Evolutionary conservation across 2,888 invertebrate genomes (phyloP).

Genomic region (Falcaria lacertinaria): DNA sequence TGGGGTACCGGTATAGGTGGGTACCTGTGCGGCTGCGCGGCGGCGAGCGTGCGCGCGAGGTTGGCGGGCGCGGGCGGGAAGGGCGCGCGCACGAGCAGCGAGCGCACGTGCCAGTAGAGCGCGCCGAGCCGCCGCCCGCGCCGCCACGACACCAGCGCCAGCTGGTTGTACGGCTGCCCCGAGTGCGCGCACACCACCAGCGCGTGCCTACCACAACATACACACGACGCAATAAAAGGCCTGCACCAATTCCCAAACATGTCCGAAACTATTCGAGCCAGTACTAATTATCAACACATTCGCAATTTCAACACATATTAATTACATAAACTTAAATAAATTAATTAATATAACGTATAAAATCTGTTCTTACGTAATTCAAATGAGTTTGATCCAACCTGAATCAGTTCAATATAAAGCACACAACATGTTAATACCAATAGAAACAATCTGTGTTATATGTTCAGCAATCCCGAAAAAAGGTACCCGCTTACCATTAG

Average conservation of each 20-base stretch:
- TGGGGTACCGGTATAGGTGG: not conserved
- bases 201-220: constrained; percentile 79
- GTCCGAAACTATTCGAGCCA: too few relatives aligned
- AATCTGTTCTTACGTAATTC: too few relatives aligned
- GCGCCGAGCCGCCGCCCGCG: constrained; percentile 89
- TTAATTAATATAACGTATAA: too few relatives aligned
- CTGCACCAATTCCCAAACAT: not conserved
- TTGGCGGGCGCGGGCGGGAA: constrained; percentile 92
- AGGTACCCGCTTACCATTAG: too few relatives aligned
- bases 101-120: constrained; percentile 92
- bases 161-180: constrained; percentile 94
- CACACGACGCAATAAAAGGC: not conserved
- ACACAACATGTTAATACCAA: too few relatives aligned
- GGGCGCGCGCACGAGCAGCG: constrained; percentile 90
- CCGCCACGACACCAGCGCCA: constrained; percentile 89
- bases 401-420: too few relatives aligned
- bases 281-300: too few relatives aligned
- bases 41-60: constrained; percentile 85
- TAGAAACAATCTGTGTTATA: too few relatives aligned
- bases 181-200: constrained; percentile 85
- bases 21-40: constrained; percentile 44
- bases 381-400: too few relatives aligned
- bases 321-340: too few relatives aligned
- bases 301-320: too few relatives aligned
- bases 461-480: too few relatives aligned